Evolutionary conservation across 2,113 vertebrate species (phyloP).

Genomic region (Euleptes europaea): DNA sequence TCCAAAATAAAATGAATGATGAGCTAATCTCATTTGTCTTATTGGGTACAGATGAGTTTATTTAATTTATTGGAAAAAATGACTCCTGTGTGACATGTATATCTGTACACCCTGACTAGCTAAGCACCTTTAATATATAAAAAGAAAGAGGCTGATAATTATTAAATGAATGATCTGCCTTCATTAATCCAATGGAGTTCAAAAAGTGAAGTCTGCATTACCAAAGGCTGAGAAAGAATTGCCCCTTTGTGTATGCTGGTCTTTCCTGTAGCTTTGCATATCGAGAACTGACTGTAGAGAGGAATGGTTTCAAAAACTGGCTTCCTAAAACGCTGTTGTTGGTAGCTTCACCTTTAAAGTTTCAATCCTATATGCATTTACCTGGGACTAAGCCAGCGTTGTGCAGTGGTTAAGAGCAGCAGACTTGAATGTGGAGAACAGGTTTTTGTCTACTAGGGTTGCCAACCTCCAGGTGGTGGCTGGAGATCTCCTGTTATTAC

Average conservation of each 20-base stretch:
- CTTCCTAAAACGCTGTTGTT: constrained; percentile 47
- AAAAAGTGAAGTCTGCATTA: constrained; percentile 50
- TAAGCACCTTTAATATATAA: constrained; percentile 59
- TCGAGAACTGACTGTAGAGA: constrained; percentile 50
- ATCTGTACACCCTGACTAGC: constrained; percentile 49
- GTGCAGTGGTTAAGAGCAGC: too few species aligned
- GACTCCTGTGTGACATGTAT: constrained; percentile 41
- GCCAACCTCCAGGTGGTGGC: too few species aligned
- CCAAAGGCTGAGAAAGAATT: constrained; percentile 31
- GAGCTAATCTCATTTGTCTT: constrained; percentile 58
- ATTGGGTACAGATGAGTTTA: constrained; percentile 48
- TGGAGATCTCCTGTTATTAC: too few species aligned
- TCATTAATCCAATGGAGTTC: constrained; percentile 57
- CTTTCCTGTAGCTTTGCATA: neutral
- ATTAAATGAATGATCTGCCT: constrained; percentile 52
- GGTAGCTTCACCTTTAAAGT: constrained; percentile 2
- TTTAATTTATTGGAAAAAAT: constrained; percentile 60
- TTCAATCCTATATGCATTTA: neutral
- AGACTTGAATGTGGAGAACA: too few species aligned
- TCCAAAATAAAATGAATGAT: constrained; percentile 57
- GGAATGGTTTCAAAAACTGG: constrained; percentile 33
- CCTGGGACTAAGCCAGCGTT: too few species aligned
- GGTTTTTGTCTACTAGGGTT: too few species aligned
- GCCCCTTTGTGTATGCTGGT: constrained; percentile 42
- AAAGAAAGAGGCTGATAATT: constrained; percentile 46